Evolutionary conservation across 2,888 invertebrate genomes (phyloP).

Genomic region (Macrosoma leucophasiata): DNA sequence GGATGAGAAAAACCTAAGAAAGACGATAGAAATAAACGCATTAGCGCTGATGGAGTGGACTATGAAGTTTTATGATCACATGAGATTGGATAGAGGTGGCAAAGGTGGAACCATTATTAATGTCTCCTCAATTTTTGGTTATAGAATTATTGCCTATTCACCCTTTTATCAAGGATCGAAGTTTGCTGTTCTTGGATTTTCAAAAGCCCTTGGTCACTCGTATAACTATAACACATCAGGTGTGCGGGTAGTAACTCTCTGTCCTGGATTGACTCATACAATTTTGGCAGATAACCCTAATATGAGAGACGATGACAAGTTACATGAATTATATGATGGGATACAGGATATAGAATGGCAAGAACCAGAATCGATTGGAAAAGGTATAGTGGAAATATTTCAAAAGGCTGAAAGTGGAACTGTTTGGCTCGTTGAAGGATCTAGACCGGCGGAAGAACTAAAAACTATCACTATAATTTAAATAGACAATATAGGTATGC

Average conservation of each 20-base stretch:
- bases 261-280: background rate
- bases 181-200: slow-evolving; percentile 58
- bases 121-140: background rate
- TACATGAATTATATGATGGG: slow-evolving; percentile 27
- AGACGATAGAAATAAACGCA: background rate
- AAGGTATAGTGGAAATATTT: slow-evolving; percentile 41
- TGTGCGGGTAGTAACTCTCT: background rate
- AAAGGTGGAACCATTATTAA: background rate
- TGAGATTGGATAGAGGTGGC: background rate
- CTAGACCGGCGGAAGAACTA: no score
- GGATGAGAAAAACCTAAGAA: background rate
- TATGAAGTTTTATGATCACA: background rate
- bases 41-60: background rate
- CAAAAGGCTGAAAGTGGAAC: slow-evolving; percentile 63
- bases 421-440: slow-evolving; percentile 69
- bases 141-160: background rate
- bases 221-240: slow-evolving; percentile 29
- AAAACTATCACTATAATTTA: no score
- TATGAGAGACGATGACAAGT: slow-evolving; percentile 23
- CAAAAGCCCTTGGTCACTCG: slow-evolving; percentile 47
- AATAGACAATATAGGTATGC: no score
- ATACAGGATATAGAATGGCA: slow-evolving; percentile 36
- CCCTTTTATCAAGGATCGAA: slow-evolving; percentile 52
- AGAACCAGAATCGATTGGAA: slow-evolving; percentile 39
- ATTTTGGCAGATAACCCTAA: slow-evolving; percentile 10